Base-by-base conservation (phyloP, 2,797 vertebrate genomes). In the Onychomys arenicola region DNA sequence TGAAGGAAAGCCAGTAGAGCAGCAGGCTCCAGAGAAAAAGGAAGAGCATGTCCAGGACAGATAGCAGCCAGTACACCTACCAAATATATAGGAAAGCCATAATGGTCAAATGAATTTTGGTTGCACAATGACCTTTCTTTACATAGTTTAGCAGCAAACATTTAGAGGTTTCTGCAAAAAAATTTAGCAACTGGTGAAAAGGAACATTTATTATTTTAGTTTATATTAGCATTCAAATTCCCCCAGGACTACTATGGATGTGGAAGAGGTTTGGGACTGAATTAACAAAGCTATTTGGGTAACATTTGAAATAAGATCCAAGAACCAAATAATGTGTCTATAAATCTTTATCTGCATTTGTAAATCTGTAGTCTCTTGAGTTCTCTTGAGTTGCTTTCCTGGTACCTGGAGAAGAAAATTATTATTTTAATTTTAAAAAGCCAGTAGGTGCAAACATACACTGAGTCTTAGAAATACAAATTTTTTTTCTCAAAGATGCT, bases 391-490 rank as follows among this genome's bases (percentile, higher is more conserved):
- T 82, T 89, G 73, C 69, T 88, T 96, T 49, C 27, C 96, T 97
- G 92, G 14, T 77, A 96, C 92, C 81, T 78, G 65, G 14, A 88
- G 93, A 23, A 92, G 65, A 17, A 98, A 96, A 96, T 94, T 88
- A 90, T 97, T 97, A 93, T 93, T 96, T 95, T 97, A 91, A 93
- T 97, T 95, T 97, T 40, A 92, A 96, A 97, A 97, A 83, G 1
- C 63, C 65, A 78, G 89, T 88, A 90, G 21, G 85, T 77, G 49
- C 80, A 96, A 90, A 77, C 93, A 69, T 46, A 88, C 87, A 7
- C 76, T 95, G 87, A 93, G 59, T 89, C 1, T 88, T 93, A 71
- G 82, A 34, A 92, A 88, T 83, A 81, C 49, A 73, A 83, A 32
- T 8, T 97, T 27, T 93, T 93, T 75, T 85, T 89, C 17, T 6